These are phyloP conservation scores for Cirrhinus mrigala DNA, from an alignment of 2,797 vertebrate species.

Conservation along the genomic window DNA sequence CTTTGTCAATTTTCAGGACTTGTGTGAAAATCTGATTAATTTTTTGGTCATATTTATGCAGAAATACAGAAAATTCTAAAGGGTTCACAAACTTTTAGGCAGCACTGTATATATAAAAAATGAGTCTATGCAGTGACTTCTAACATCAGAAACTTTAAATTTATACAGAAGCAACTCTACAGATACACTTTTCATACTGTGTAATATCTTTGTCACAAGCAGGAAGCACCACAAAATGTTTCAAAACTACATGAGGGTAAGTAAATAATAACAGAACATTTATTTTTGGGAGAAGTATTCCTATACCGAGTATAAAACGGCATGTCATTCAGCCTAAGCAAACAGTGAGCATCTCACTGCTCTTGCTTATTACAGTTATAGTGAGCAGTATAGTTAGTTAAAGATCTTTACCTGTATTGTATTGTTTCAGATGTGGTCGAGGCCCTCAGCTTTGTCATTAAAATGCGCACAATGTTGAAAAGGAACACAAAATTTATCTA, in stretches of 20 bases:
- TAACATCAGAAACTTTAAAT: no score
- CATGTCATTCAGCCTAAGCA: background rate
- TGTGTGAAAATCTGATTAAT: no score
- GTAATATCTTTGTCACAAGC: background rate
- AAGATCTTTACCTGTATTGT: constrained; percentile 89
- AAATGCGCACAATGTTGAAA: constrained; percentile 97
- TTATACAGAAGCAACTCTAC: background rate
- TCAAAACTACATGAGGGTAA: background rate
- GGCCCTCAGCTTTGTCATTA: constrained; percentile 96
- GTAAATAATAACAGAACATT: background rate
- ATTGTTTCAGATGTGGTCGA: constrained; percentile 97
- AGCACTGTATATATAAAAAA: no score
- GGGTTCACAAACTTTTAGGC: no score
- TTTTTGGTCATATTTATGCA: no score
- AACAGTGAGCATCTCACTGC: background rate
- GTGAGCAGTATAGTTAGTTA: background rate
- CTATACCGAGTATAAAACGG: background rate
- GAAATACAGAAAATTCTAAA: no score
- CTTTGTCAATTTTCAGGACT: no score
- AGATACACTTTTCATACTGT: background rate
- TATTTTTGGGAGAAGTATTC: background rate
- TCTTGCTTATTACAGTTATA: background rate
- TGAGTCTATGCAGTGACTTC: no score
- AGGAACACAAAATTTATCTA: constrained; percentile 98
- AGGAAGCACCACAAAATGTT: background rate